Percentiles rank a stretch among this genome's conserved stretches.
phyloP scores from a whole-genome alignment of 2,888 invertebrate species.

The Rhagium mordax region DNA sequence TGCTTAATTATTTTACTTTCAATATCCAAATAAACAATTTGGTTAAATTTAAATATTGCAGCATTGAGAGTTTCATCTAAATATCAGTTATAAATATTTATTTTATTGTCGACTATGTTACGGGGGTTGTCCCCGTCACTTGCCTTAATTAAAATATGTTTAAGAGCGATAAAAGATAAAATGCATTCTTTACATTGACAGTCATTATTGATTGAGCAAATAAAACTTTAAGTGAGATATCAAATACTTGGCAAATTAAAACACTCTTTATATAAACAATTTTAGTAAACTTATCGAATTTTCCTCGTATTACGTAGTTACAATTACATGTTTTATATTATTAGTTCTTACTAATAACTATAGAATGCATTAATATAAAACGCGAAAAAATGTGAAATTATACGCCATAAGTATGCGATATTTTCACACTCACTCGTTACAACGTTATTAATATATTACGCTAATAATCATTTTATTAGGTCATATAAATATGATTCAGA shows the following conservation, averaged over 20 bases:
- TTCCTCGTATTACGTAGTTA: conserved; percentile 2
- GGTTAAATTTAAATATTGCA: neutral
- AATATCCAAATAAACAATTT: neutral
- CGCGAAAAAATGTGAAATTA: conserved; percentile 4
- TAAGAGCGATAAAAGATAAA: neutral
- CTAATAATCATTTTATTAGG: neutral
- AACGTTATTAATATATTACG: neutral
- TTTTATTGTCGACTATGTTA: neutral
- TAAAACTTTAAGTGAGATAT: neutral
- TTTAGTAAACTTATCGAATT: neutral
- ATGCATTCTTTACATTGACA: neutral
- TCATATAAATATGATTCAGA: neutral
- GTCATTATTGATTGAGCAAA: neutral
- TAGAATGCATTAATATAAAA: conserved; percentile 15
- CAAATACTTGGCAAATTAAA: neutral
- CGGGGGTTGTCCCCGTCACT: neutral
- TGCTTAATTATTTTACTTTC: neutral
- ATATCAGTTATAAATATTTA: neutral
- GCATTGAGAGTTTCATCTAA: neutral
- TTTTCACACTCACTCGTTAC: too few species aligned
- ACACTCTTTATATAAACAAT: neutral
- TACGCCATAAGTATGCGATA: neutral
- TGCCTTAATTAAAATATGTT: neutral
- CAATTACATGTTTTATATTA: conserved; percentile 11
- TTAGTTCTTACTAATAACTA: conserved; percentile 22